A percentile compares a stretch with the other conserved stretches of the same genome.
These are phyloP conservation scores for Erithacus rubecula DNA, from an alignment of 2,797 vertebrate genomes.

Conservation along the genomic window DNA sequence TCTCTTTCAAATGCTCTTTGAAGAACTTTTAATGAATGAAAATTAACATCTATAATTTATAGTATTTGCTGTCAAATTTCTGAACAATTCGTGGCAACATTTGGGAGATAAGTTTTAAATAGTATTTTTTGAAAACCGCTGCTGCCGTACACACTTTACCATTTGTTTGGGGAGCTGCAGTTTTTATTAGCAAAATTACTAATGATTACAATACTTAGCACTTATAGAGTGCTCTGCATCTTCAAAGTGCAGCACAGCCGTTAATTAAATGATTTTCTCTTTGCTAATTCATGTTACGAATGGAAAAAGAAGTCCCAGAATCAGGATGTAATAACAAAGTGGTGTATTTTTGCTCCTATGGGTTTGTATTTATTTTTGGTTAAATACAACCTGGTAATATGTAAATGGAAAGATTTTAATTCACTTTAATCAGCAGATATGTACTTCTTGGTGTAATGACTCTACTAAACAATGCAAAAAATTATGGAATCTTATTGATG, in stretches of 20 bases:
- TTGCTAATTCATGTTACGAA: slow-evolving; percentile 61
- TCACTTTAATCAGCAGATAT: neutral
- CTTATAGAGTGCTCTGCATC: slow-evolving; percentile 54
- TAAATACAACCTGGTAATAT: neutral
- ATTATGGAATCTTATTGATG: neutral
- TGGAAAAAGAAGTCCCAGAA: neutral
- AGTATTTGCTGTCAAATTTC: slow-evolving; percentile 70
- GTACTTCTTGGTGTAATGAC: neutral
- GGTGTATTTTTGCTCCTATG: neutral
- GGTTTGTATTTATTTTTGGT: neutral
- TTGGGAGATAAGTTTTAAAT: slow-evolving; percentile 63
- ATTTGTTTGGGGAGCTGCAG: neutral
- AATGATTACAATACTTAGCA: slow-evolving; percentile 69
- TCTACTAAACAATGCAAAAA: slow-evolving; percentile 14
- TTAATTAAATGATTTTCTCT: slow-evolving; percentile 72
- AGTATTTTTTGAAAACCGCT: slow-evolving; percentile 59
- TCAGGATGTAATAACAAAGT: neutral
- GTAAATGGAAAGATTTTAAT: slow-evolving; percentile 2
- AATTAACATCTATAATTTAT: slow-evolving; percentile 72
- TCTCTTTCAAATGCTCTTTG: slow-evolving; percentile 73
- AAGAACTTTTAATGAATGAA: slow-evolving; percentile 74
- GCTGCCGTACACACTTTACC: slow-evolving; percentile 32
- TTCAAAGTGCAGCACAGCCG: slow-evolving; percentile 64
- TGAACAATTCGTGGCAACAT: slow-evolving; percentile 68
- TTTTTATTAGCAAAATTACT: slow-evolving; percentile 68